A percentile compares a stretch with the other conserved stretches of the same genome.
Evolutionary conservation across 2,888 invertebrate species (phyloP).

Genomic region (Euzetes globulus): DNA sequence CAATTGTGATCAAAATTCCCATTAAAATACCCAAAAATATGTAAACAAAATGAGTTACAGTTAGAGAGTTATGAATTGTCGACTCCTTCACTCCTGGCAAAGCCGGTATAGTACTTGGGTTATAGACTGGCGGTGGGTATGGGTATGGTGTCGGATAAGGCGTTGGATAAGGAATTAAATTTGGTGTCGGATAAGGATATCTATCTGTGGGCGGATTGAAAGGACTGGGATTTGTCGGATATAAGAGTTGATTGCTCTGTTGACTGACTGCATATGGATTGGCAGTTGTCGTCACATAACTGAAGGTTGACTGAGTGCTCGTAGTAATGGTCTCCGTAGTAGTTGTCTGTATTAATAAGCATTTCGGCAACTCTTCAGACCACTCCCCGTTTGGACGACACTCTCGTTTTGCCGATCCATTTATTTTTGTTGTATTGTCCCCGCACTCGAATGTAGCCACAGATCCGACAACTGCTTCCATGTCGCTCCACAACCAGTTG

Average conservation of each 20-base stretch:
- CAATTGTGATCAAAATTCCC: constrained; percentile 20
- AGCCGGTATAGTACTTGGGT: not conserved
- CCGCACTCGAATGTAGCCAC: constrained; percentile 11
- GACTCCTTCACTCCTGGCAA: not conserved
- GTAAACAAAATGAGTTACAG: not conserved
- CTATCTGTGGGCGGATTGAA: too few relatives aligned
- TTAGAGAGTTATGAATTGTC: not conserved
- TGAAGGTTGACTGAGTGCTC: not conserved
- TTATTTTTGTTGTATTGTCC: not conserved
- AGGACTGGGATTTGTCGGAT: too few relatives aligned
- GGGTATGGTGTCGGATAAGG: not conserved
- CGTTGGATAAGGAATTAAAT: too few relatives aligned
- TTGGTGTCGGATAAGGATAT: not conserved
- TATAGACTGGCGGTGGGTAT: not conserved
- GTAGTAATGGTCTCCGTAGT: not conserved
- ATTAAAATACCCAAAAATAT: constrained; percentile 8
- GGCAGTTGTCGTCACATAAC: not conserved
- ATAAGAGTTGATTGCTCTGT: not conserved
- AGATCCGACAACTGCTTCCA: constrained; percentile 14
- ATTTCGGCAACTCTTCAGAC: constrained; percentile 21
- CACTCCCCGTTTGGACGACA: constrained; percentile 2
- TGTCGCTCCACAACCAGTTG: constrained; percentile 17
- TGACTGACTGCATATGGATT: not conserved
- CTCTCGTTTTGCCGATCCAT: constrained; percentile 9
- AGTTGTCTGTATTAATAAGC: not conserved